These are phyloP conservation scores for Drosophila erecta DNA, from an alignment of 1,140 invertebrate genomes.

Conservation along the genomic window DNA sequence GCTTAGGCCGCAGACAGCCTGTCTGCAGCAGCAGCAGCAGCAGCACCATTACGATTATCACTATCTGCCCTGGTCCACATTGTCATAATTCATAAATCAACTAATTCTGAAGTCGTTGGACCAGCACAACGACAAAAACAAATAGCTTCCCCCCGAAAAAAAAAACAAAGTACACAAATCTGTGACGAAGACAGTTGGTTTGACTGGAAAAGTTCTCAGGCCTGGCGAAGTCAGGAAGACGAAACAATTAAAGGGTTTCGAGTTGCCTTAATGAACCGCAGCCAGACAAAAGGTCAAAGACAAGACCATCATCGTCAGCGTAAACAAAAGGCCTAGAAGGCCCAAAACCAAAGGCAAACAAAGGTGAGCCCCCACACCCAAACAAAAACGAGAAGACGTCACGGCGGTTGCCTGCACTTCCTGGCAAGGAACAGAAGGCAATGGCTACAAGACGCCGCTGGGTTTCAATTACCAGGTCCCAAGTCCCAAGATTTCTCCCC, in stretches of 20 bases:
- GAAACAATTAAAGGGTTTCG: slow-evolving; percentile 57
- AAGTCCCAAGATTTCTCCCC: slow-evolving; percentile 31
- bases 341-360: slow-evolving; percentile 42
- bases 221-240: slow-evolving; percentile 10
- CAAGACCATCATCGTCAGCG: slow-evolving; percentile 41
- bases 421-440: slow-evolving; percentile 45
- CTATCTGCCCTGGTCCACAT: slow-evolving; percentile 58
- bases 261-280: slow-evolving; percentile 82
- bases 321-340: slow-evolving; percentile 40
- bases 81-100: slow-evolving; percentile 84
- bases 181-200: slow-evolving; percentile 6
- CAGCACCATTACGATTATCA: background rate
- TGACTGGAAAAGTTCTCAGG: slow-evolving; percentile 67
- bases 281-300: slow-evolving; percentile 69
- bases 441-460: slow-evolving; percentile 26
- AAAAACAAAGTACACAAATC: slow-evolving; percentile 19
- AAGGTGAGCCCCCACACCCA: slow-evolving; percentile 35
- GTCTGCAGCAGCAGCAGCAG: slow-evolving; percentile 38
- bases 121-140: slow-evolving; percentile 49
- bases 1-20: slow-evolving; percentile 61
- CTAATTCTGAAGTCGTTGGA: slow-evolving; percentile 72
- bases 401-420: slow-evolving; percentile 78
- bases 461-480: slow-evolving; percentile 60
- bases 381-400: slow-evolving; percentile 48
- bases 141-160: slow-evolving; percentile 49